phyloP scores from a whole-genome alignment of 2,113 vertebrate species.

The Noctilio leporinus region DNA sequence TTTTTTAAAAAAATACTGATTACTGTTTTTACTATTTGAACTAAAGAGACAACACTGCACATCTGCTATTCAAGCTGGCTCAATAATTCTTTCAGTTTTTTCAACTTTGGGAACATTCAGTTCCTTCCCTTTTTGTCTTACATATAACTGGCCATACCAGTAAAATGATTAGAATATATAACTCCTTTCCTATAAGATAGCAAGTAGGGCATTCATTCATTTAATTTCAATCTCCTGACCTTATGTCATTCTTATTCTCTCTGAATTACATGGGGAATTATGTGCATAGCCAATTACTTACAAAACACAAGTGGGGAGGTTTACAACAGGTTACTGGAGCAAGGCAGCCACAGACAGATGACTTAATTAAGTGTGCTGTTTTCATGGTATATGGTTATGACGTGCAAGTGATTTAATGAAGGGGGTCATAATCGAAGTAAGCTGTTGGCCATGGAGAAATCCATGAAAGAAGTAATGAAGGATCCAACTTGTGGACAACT shows the following conservation, averaged over 20 bases:
- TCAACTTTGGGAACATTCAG: not conserved
- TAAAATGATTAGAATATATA: not conserved
- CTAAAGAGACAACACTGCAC: not conserved
- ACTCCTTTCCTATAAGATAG: not conserved
- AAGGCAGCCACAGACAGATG: not conserved
- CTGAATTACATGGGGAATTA: not conserved
- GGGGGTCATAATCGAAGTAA: not conserved
- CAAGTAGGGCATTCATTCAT: not conserved
- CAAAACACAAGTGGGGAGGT: not conserved
- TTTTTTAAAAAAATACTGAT: slow-evolving; percentile 8
- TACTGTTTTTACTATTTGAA: slow-evolving; percentile 27
- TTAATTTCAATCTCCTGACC: not conserved
- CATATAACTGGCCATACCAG: not conserved
- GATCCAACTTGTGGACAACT: not conserved
- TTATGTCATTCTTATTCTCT: not conserved
- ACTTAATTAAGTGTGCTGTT: not conserved
- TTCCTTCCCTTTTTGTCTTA: not conserved
- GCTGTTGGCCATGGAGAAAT: not conserved
- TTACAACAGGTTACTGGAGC: not conserved
- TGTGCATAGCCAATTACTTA: not conserved
- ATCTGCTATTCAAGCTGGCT: not conserved
- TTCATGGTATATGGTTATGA: not conserved
- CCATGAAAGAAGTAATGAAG: not conserved
- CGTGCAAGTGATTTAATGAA: not conserved
- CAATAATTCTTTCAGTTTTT: not conserved